Conservation (phyloP, 2,888 invertebrate genomes). For the Melinopterus prodromus region DNA sequence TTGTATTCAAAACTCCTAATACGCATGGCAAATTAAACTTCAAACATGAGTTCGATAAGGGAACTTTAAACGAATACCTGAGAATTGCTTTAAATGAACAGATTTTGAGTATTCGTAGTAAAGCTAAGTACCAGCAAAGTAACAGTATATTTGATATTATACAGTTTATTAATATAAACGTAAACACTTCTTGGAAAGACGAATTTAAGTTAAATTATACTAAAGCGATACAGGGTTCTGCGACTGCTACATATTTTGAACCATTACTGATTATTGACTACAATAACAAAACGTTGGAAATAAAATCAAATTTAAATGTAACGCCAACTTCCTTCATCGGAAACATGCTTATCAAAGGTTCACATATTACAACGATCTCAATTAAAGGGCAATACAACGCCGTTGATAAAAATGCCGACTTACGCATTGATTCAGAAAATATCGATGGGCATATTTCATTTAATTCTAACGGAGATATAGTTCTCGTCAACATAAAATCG, state of each 20-base stretch:
- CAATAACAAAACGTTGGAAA: constrained; percentile 16
- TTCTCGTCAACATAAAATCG: background rate
- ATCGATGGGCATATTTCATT: constrained; percentile 1
- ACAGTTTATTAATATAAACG: background rate
- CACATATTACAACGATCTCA: background rate
- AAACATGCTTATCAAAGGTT: background rate
- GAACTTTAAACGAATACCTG: background rate
- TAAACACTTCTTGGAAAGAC: background rate
- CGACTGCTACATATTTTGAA: background rate
- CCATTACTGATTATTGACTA: constrained; percentile 11
- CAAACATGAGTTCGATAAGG: constrained; percentile 21
- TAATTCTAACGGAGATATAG: constrained; percentile 6
- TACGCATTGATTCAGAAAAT: background rate
- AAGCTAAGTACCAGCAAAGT: background rate
- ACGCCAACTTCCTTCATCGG: background rate
- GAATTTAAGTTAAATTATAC: constrained; percentile 6
- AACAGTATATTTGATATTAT: constrained; percentile 6
- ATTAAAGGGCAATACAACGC: background rate
- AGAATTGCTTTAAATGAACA: background rate
- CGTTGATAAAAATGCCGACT: background rate
- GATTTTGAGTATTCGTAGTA: background rate
- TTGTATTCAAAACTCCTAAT: constrained; percentile 29
- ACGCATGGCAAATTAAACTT: constrained; percentile 26
- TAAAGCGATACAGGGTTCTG: background rate
- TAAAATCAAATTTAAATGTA: background rate